Base-by-base conservation (phyloP, 2,888 invertebrate genomes). In the Eristalis arbustorum region DNA sequence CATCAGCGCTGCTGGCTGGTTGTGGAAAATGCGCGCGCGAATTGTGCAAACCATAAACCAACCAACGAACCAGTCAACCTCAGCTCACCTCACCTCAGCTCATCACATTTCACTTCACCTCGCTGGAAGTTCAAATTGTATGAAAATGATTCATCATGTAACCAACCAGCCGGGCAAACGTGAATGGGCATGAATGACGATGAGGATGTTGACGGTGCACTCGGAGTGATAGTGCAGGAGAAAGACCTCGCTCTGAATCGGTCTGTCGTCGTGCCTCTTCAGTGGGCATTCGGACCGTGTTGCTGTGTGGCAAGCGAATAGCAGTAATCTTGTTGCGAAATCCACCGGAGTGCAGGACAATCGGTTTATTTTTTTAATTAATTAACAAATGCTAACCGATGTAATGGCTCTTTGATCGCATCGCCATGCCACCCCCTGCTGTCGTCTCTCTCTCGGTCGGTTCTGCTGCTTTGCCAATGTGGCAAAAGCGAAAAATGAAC, bases 111-210 rank as follows among this genome's bases (percentile, higher is more conserved):
- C 71, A 18, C 18, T 18, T 18, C 49, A 57, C 63, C 28, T n/a
- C 57, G 64, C 25, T 25, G 59, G 66, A 56, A 67, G 68, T 77
- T 73, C 68, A 73, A 63, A 61, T 59, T 59, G 61, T 62, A 56
- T 40, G n/a, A 49, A 34, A 63, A 69, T 83, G 83, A 83, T 74
- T 78, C 78, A 83, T 74, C 83, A 22, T 73, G 67, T 67, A 83
- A 57, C 37, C 62, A 68, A 62, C 64, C 63, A 77, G 57, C n/a
- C n/a, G n/a, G n/a, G n/a, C 77, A 42, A 68, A 63, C 71, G 22
- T 64, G 75, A 75, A 64, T 81, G 66, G 75, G 75, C 69, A 81
- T 77, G 82, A 82, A 82, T 77, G 72, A 72, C 31, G 75, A 81
- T 71, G 71, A 42, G 66, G 40, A 66, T 42, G 66, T 40, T 66